Evolutionary conservation across 2,888 invertebrate species (phyloP), one percentile per base, ranked within the genome.

Genomic region (Ptilodon capucinus): DNA sequence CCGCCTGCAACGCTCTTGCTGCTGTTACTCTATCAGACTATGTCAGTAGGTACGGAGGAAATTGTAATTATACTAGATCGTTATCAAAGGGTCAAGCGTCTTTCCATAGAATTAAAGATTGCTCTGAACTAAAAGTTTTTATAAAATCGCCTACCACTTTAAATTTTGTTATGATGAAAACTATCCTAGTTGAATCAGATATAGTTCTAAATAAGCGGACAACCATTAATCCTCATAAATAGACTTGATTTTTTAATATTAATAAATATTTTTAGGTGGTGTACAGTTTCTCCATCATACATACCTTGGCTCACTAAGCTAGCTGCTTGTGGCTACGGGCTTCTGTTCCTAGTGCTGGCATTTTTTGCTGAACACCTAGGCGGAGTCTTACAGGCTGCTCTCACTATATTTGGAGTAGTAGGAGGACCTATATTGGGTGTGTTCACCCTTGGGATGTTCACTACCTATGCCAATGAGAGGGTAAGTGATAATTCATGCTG

Each of bases 11-110:
- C 73, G 96, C 98, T 1, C 89, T 98, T 40, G 95, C 98, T 0
- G 98, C 98, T 0, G 97, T 98, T 11, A 96, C 97, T 0, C 86
- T 98, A 36, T 95, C 97, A 70, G 98, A 98, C 83, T 97, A 98
- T 60, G 84, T 97, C 16, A 74, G 86, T 71, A 90, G 86, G 91
- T 87, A 47, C 60, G 55, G 30, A 14, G 8, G 13, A 1, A 13
- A 34, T 0, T 9, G n/a, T n/a, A n/a, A n/a, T n/a, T n/a, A n/a
- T n/a, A n/a, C n/a, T n/a, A n/a, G n/a, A n/a, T n/a, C n/a, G n/a
- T n/a, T n/a, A n/a, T n/a, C n/a, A n/a, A n/a, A n/a, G n/a, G n/a
- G n/a, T n/a, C n/a, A n/a, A n/a, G n/a, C n/a, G n/a, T n/a, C n/a
- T n/a, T n/a, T n/a, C n/a, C n/a, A n/a, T n/a, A n/a, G n/a, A n/a